phyloP scores from a whole-genome alignment of 1,140 invertebrate species.

The Gerris buenoi region DNA sequence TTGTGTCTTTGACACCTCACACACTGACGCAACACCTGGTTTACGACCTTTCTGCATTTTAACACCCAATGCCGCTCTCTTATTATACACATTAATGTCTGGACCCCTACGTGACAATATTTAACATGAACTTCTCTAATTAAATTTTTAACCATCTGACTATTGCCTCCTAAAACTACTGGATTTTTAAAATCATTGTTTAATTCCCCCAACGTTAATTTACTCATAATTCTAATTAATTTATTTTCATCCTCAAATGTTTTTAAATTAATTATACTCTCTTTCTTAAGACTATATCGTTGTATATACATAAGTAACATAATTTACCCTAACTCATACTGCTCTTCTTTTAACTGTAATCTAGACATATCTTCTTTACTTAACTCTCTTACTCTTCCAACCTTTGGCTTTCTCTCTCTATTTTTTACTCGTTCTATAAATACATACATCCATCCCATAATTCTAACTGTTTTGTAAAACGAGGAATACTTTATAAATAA shows the following conservation, averaged over 20 bases:
- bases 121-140: neutral
- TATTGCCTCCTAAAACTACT: neutral
- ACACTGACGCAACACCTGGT: neutral
- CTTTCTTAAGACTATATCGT: neutral
- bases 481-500: neutral
- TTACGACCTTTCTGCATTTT: neutral
- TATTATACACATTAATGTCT: neutral
- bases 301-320: neutral
- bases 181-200: neutral
- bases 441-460: neutral
- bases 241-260: neutral
- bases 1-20: neutral
- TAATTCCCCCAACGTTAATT: neutral
- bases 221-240: neutral
- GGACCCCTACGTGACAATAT: neutral
- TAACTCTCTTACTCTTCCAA: neutral
- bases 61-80: neutral
- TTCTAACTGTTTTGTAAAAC: neutral
- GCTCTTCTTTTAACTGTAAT: neutral
- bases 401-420: neutral
- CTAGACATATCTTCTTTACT: neutral
- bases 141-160: neutral
- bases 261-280: neutral
- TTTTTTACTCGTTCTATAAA: neutral
- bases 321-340: neutral